A percentile compares a stretch with the other conserved stretches of the same genome.
phyloP scores from a whole-genome alignment of 2,113 vertebrate genomes.

The Colinus virginianus region DNA sequence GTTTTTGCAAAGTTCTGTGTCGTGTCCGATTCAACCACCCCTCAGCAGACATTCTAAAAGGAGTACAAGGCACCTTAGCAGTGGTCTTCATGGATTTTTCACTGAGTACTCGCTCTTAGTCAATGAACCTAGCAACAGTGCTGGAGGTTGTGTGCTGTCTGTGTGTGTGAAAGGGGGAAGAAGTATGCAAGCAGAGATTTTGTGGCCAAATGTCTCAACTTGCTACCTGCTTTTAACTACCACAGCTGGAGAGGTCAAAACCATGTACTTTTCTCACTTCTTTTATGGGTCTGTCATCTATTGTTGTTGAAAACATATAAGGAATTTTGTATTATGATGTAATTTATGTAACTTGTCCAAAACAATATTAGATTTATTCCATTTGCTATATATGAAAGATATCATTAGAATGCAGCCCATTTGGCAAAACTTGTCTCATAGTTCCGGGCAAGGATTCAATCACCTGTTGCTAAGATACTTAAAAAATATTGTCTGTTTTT shows the following conservation, averaged over 20 bases:
- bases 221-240: background rate
- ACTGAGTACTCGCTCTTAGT: background rate
- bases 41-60: background rate
- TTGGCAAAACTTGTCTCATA: slow-evolving; percentile 78
- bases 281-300: slow-evolving; percentile 13
- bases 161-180: background rate
- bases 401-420: slow-evolving; percentile 77
- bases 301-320: slow-evolving; percentile 70
- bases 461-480: slow-evolving; percentile 89
- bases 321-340: slow-evolving; percentile 80
- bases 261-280: slow-evolving; percentile 14
- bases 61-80: background rate
- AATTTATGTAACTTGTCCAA: slow-evolving; percentile 82
- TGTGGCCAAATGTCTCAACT: background rate
- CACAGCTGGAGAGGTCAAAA: background rate
- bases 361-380: slow-evolving; percentile 85
- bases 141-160: background rate
- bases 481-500: slow-evolving; percentile 87
- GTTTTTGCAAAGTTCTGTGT: background rate
- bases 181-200: background rate
- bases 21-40: background rate
- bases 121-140: background rate
- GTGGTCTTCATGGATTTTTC: background rate
- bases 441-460: slow-evolving; percentile 83
- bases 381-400: slow-evolving; percentile 83